These are phyloP conservation scores for Bursaphelenchus okinawaensis DNA, from an alignment of 2,888 invertebrate species.

Conservation along the genomic window DNA sequence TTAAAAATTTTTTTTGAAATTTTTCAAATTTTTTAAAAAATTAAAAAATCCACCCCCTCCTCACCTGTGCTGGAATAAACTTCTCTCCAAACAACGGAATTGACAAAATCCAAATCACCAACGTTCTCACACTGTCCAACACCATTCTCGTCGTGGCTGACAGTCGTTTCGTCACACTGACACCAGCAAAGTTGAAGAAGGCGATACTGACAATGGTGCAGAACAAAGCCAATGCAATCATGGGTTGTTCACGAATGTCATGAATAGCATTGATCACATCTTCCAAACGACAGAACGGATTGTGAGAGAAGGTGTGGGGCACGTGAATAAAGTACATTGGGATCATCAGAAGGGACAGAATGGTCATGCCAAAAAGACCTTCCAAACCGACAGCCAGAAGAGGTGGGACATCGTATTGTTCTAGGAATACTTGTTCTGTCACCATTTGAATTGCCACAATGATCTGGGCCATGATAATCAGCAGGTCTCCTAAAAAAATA, in stretches of 20 bases:
- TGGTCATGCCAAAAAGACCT: slow-evolving; percentile 55
- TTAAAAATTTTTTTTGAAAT: too few species aligned
- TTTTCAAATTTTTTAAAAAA: too few species aligned
- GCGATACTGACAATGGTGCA: slow-evolving; percentile 70
- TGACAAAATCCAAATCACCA: slow-evolving; percentile 82
- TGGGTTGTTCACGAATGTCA: slow-evolving; percentile 70
- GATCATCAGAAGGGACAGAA: slow-evolving; percentile 63
- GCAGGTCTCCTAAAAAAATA: slow-evolving; percentile 61
- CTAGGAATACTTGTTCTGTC: slow-evolving; percentile 83
- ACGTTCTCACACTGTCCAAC: slow-evolving; percentile 77
- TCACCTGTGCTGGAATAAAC: slow-evolving; percentile 63
- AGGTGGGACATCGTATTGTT: slow-evolving; percentile 77
- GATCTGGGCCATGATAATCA: slow-evolving; percentile 68
- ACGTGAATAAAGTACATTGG: slow-evolving; percentile 76
- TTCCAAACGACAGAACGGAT: slow-evolving; percentile 69
- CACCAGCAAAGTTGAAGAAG: slow-evolving; percentile 84
- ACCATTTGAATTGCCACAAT: slow-evolving; percentile 81
- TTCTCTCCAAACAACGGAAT: slow-evolving; percentile 72
- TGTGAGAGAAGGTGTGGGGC: slow-evolving; percentile 72
- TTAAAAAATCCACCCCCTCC: too few species aligned
- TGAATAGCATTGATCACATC: slow-evolving; percentile 77
- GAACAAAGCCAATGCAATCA: slow-evolving; percentile 66
- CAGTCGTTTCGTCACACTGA: slow-evolving; percentile 81
- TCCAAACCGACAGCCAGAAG: slow-evolving; percentile 90
- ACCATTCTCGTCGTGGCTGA: slow-evolving; percentile 87